These are phyloP conservation scores for Sisor rabdophorus DNA, from an alignment of 2,113 vertebrate genomes.

Conservation along the genomic window DNA sequence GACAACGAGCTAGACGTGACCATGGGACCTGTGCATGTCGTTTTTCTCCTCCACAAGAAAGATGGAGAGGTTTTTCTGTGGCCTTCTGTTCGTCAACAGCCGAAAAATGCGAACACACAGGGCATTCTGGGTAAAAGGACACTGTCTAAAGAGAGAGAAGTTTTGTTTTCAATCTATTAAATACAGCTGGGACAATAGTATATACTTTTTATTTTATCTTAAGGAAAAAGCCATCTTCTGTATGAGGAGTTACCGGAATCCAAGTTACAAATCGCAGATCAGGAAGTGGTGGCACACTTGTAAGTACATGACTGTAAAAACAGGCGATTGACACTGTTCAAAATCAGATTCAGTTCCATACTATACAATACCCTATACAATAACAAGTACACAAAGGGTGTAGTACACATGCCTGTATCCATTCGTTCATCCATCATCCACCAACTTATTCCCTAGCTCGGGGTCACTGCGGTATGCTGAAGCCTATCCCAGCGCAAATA, in stretches of 20 bases:
- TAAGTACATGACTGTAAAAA: neutral
- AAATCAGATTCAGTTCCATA: neutral
- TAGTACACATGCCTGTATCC: too few relatives aligned
- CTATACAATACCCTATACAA: neutral
- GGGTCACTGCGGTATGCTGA: too few relatives aligned
- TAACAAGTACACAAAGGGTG: too few relatives aligned
- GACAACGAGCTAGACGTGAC: constrained; percentile 54
- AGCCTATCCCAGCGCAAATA: too few relatives aligned
- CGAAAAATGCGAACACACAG: constrained; percentile 13
- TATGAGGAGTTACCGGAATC: constrained; percentile 33
- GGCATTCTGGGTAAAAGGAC: constrained; percentile 57
- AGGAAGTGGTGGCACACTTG: neutral
- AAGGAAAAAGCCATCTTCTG: constrained; percentile 30
- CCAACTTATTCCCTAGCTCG: too few relatives aligned
- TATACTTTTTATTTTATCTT: neutral
- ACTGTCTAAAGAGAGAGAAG: too few relatives aligned
- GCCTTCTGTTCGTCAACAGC: constrained; percentile 55
- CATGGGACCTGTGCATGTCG: constrained; percentile 41
- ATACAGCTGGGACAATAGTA: neutral
- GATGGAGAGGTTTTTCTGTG: constrained; percentile 50
- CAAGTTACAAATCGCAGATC: constrained; percentile 1
- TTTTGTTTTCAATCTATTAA: too few relatives aligned
- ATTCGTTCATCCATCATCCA: too few relatives aligned
- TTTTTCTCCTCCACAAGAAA: constrained; percentile 54
- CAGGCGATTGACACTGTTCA: too few relatives aligned